Conservation (phyloP, 2,797 vertebrate species). For the Lepus oiostolus region DNA sequence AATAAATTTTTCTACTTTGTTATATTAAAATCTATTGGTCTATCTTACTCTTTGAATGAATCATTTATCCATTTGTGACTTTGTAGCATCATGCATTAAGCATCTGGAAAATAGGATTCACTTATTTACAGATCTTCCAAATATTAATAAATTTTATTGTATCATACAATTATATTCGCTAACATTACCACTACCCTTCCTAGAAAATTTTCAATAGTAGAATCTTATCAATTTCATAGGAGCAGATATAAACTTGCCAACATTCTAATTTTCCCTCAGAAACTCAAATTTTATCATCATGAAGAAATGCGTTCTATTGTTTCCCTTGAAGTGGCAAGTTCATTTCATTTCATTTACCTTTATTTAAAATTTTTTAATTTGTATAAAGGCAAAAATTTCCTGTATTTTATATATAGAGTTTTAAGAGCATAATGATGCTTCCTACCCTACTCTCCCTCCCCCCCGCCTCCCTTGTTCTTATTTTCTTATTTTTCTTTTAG, state of each 20-base stretch:
- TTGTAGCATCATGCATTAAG: neutral
- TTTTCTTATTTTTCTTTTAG: no score
- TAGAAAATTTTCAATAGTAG: neutral
- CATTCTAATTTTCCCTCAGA: conserved; percentile 38
- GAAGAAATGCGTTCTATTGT: neutral
- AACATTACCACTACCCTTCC: neutral
- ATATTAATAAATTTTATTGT: conserved; percentile 36
- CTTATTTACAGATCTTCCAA: neutral
- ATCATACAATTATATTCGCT: neutral
- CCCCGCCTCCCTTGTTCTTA: no score
- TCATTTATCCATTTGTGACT: neutral
- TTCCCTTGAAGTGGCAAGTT: conserved; percentile 15
- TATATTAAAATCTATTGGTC: neutral
- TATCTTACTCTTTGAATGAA: neutral
- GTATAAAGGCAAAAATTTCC: no score
- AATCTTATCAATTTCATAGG: neutral
- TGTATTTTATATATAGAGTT: no score
- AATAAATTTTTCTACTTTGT: neutral
- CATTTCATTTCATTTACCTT: conserved; percentile 40
- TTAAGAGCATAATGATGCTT: no score
- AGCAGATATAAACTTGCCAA: neutral
- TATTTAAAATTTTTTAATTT: neutral
- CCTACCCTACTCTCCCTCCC: no score
- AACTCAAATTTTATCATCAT: conserved; percentile 36
- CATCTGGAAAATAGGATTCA: conserved; percentile 23